Evolutionary conservation across 92 coral and sea anemone genomes (phyloP).

Genomic region (Pocillopora grandis): DNA sequence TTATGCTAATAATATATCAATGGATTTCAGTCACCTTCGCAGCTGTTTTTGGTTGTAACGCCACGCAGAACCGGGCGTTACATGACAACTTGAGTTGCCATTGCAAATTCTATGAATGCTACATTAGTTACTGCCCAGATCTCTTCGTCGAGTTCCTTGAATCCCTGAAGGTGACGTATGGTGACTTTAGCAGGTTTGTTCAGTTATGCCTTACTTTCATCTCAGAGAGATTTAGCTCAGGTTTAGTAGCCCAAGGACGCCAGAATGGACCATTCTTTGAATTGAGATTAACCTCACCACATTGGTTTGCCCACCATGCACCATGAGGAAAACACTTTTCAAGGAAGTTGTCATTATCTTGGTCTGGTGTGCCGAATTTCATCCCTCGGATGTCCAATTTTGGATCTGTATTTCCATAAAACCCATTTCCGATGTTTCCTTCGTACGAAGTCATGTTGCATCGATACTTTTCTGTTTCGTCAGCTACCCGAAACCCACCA

Average conservation of each 20-base stretch:
- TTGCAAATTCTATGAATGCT: no score
- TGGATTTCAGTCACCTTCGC: background rate
- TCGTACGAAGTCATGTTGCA: constrained; percentile 38
- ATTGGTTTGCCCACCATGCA: constrained; percentile 36
- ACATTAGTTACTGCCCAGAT: no score
- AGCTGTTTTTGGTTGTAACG: background rate
- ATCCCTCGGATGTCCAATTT: constrained; percentile 7
- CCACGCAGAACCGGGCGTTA: background rate
- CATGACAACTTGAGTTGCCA: background rate
- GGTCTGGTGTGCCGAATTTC: constrained; percentile 34
- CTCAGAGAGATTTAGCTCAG: background rate
- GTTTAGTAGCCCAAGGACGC: background rate
- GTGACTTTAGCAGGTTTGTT: background rate
- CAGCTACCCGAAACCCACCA: constrained; percentile 29
- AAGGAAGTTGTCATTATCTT: constrained; percentile 10
- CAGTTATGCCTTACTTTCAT: constrained; percentile 23
- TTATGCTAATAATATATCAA: no score
- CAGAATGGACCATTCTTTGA: background rate
- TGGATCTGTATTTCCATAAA: constrained; percentile 24
- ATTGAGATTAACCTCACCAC: constrained; percentile 15
- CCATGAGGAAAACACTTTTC: background rate
- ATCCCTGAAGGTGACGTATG: no score
- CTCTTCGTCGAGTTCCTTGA: no score
- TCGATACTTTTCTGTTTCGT: constrained; percentile 20
- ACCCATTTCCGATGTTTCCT: constrained; percentile 34